Evolutionary conservation across 53 echinoderm and acorn worm genomes (phyloP).

Genomic region (Temnopleurus reevesii): DNA sequence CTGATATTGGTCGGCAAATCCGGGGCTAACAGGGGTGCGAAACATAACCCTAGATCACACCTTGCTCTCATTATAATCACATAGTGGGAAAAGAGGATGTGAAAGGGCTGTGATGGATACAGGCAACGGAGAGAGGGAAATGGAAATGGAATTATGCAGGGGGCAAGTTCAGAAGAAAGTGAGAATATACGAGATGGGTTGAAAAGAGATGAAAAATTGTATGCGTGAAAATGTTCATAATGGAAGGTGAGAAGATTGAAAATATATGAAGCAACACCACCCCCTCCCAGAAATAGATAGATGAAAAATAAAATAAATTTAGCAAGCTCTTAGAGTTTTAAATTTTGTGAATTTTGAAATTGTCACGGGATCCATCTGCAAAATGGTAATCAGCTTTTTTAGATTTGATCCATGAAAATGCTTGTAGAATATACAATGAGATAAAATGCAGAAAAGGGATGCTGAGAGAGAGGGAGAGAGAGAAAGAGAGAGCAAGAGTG

Average conservation of each 20-base stretch:
- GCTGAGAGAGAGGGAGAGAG: background rate
- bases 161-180: background rate
- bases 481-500: background rate
- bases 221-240: background rate
- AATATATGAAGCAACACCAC: no score
- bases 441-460: background rate
- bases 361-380: no score
- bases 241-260: background rate
- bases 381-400: no score
- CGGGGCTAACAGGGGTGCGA: constrained; percentile 56
- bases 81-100: constrained; percentile 7
- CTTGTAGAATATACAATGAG: background rate
- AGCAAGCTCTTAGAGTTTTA: no score
- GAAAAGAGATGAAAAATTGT: background rate
- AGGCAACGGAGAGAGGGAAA: background rate
- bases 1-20: constrained; percentile 21
- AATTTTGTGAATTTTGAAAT: no score
- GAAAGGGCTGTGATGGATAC: background rate
- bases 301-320: background rate
- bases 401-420: no score
- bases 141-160: background rate
- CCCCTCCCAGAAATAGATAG: background rate
- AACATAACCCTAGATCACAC: constrained; percentile 48
- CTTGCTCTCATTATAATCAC: constrained; percentile 34
- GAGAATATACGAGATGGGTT: background rate